Evolutionary conservation across 2,113 vertebrate species (phyloP).

Genomic region (Mormyrus lacerda): DNA sequence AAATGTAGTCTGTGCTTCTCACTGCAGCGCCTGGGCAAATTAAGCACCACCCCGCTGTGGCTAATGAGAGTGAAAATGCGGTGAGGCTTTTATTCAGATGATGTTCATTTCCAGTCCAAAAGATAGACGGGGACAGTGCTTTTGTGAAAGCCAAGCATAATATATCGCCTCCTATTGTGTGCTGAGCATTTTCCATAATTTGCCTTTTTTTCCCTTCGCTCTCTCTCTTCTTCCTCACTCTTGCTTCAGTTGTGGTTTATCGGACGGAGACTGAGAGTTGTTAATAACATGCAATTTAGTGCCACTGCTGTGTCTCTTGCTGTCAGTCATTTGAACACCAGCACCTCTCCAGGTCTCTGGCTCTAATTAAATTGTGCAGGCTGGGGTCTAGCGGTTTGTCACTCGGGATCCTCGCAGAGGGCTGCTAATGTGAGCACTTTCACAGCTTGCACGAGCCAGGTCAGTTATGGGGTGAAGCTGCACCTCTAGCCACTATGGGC

Average conservation of each 20-base stretch:
- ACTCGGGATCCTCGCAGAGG: not conserved
- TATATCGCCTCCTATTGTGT: slow-evolving; percentile 64
- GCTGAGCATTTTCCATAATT: not conserved
- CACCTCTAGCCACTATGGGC: not conserved
- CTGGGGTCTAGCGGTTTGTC: slow-evolving; percentile 32
- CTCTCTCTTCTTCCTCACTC: not conserved
- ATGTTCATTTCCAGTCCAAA: slow-evolving; percentile 71
- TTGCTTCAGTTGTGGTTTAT: slow-evolving; percentile 11
- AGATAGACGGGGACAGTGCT: slow-evolving; percentile 66
- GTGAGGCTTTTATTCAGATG: slow-evolving; percentile 64
- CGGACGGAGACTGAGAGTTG: slow-evolving; percentile 10
- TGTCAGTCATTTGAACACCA: not conserved
- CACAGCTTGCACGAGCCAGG: slow-evolving; percentile 50
- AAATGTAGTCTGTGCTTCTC: slow-evolving; percentile 66
- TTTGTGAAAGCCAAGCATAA: slow-evolving; percentile 69
- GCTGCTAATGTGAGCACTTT: slow-evolving; percentile 29
- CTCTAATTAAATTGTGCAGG: slow-evolving; percentile 42
- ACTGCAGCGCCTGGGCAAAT: slow-evolving; percentile 70
- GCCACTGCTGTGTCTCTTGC: not conserved
- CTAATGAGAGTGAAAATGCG: slow-evolving; percentile 82
- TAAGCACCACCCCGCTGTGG: slow-evolving; percentile 73
- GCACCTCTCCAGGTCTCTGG: slow-evolving; percentile 22
- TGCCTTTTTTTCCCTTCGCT: not conserved
- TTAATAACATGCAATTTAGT: slow-evolving; percentile 11
- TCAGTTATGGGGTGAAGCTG: slow-evolving; percentile 35